Percentiles rank a stretch among this genome's conserved stretches.
These are phyloP conservation scores for Prolemur simus DNA, from an alignment of 2,113 vertebrate species.

Conservation along the genomic window DNA sequence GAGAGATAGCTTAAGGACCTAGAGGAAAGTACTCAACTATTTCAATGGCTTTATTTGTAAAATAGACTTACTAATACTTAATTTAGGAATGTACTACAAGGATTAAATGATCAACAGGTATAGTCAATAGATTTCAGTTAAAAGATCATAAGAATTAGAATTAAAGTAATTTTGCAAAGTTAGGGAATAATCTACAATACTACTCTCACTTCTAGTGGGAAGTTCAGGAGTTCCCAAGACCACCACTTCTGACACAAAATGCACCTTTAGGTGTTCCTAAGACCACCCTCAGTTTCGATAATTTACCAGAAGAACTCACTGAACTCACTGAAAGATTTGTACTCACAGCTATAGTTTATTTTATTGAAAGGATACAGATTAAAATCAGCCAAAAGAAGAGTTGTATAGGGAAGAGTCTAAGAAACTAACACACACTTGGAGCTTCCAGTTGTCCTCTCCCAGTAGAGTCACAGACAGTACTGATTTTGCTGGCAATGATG, in stretches of 20 bases:
- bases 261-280: not conserved
- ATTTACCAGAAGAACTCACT: not conserved
- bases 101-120: not conserved
- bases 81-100: not conserved
- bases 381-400: not conserved
- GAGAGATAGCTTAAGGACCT: not conserved
- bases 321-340: not conserved
- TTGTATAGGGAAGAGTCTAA: not conserved
- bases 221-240: not conserved
- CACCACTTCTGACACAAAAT: not conserved
- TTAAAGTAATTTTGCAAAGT: not conserved
- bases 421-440: not conserved
- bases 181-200: not conserved
- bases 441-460: not conserved
- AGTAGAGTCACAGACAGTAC: not conserved
- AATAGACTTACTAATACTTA: not conserved
- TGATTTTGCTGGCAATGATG: not conserved
- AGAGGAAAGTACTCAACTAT: not conserved
- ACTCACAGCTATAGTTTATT: not conserved
- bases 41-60: not conserved
- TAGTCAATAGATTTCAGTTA: not conserved
- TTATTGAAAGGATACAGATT: not conserved
- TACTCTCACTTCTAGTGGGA: not conserved
- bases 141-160: not conserved
- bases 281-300: not conserved